Conservation (phyloP, 2,888 invertebrate genomes). For the Podabrus alpinus region DNA sequence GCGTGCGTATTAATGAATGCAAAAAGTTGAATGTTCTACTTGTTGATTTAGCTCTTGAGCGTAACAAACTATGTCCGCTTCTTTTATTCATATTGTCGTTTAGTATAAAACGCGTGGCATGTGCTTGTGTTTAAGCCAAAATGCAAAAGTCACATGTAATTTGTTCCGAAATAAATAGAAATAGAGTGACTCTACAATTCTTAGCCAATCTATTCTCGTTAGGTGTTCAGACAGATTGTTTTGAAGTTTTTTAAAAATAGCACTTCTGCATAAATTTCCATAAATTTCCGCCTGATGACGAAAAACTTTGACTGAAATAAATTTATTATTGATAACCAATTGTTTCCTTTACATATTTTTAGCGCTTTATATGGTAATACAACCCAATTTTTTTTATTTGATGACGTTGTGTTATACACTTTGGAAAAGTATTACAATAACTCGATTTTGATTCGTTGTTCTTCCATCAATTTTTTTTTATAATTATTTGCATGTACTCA, state of each 20-base stretch:
- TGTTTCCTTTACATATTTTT: not conserved
- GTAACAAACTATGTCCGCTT: constrained; percentile 3
- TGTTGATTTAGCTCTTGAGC: constrained; percentile 3
- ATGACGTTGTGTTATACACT: not conserved
- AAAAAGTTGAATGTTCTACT: not conserved
- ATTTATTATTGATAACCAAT: not conserved
- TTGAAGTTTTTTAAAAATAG: constrained; percentile 32
- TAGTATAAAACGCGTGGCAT: constrained; percentile 4
- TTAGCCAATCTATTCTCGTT: constrained; percentile 31
- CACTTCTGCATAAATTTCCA: constrained; percentile 31
- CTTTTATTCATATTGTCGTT: constrained; percentile 6
- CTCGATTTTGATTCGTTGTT: not conserved
- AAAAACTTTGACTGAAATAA: not conserved
- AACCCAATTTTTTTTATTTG: not conserved
- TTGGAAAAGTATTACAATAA: not conserved
- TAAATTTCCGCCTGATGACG: not conserved
- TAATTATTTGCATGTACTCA: not conserved
- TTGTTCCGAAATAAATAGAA: constrained; percentile 30
- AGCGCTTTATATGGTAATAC: not conserved
- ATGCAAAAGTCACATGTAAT: constrained; percentile 20
- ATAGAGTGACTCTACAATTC: constrained; percentile 32
- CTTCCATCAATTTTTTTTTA: not conserved
- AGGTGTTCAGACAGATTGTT: constrained; percentile 32
- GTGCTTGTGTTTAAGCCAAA: constrained; percentile 9
- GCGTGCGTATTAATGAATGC: not conserved